phyloP scores from a whole-genome alignment of 2,113 vertebrate genomes.

The Hippocampus zosterae region DNA sequence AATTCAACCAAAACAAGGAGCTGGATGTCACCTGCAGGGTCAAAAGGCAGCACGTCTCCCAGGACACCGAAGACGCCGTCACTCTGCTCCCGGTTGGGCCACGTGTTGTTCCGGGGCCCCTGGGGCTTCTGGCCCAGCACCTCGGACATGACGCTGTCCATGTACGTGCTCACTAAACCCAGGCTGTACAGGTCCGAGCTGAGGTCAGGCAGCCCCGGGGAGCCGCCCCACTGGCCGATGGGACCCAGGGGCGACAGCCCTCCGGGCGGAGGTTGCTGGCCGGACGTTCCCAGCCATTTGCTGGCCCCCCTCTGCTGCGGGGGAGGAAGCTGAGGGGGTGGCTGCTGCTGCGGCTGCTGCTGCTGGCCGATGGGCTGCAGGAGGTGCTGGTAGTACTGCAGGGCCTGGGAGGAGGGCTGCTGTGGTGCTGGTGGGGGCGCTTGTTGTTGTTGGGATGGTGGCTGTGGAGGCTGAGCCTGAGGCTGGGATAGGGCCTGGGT shows the following conservation, averaged over 20 bases:
- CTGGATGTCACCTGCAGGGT: slow-evolving; percentile 84
- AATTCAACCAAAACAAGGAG: not conserved
- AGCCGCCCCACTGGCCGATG: slow-evolving; percentile 86
- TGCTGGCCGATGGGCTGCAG: slow-evolving; percentile 85
- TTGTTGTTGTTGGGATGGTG: slow-evolving; percentile 46
- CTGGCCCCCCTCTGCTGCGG: slow-evolving; percentile 75
- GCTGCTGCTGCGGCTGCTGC: slow-evolving; percentile 61
- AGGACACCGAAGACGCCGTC: slow-evolving; percentile 91
- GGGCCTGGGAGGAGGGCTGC: slow-evolving; percentile 79
- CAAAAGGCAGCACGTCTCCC: slow-evolving; percentile 92
- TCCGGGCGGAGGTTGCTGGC: slow-evolving; percentile 78
- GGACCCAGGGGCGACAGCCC: slow-evolving; percentile 82
- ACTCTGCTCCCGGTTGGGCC: slow-evolving; percentile 96
- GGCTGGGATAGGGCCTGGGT: slow-evolving; percentile 66
- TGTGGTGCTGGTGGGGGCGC: slow-evolving; percentile 60
- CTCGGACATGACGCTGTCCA: slow-evolving; percentile 96
- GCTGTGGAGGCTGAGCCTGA: slow-evolving; percentile 61
- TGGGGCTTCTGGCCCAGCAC: slow-evolving; percentile 95
- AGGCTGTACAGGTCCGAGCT: slow-evolving; percentile 96
- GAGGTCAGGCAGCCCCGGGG: slow-evolving; percentile 83
- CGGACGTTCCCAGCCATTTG: slow-evolving; percentile 83
- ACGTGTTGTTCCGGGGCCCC: slow-evolving; percentile 96
- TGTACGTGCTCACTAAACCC: slow-evolving; percentile 95
- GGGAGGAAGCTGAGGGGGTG: slow-evolving; percentile 66
- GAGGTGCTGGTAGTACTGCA: slow-evolving; percentile 91